Conservation (phyloP, 1,140 invertebrate species). For the Colletes gigas region DNA sequence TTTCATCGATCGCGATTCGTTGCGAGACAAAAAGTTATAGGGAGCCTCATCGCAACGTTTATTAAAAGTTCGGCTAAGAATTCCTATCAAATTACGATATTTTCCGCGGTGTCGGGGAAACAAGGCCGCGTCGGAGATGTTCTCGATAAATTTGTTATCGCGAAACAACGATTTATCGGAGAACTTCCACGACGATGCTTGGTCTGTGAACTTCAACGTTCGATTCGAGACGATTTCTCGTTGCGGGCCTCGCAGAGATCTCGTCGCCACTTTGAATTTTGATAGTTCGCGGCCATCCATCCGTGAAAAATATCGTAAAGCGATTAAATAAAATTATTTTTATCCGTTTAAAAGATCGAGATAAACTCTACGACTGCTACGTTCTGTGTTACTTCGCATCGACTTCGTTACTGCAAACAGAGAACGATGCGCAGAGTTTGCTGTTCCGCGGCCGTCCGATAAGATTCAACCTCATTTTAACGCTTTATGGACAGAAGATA, state of each 20-base stretch:
- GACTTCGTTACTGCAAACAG: background rate
- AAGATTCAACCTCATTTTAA: background rate
- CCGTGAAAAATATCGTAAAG: background rate
- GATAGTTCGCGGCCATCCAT: background rate
- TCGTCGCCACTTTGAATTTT: background rate
- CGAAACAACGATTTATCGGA: constrained; percentile 1
- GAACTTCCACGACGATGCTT: background rate
- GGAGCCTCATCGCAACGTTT: constrained; percentile 22
- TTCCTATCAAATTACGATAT: background rate
- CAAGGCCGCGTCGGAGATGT: background rate
- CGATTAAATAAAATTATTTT: background rate
- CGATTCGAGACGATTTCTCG: constrained; percentile 15
- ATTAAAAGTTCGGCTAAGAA: background rate
- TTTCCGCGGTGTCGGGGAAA: background rate
- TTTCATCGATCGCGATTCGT: constrained; percentile 23
- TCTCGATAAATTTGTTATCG: background rate
- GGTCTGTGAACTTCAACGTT: background rate
- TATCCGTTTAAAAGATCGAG: no score
- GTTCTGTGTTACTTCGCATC: background rate
- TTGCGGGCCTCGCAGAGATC: constrained; percentile 59
- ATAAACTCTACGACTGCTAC: background rate
- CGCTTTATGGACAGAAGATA: background rate
- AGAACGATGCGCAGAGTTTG: background rate
- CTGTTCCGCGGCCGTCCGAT: background rate
- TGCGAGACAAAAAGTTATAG: background rate